phyloP scores from a whole-genome alignment of 1,140 invertebrate species.

The Linepithema humile region DNA sequence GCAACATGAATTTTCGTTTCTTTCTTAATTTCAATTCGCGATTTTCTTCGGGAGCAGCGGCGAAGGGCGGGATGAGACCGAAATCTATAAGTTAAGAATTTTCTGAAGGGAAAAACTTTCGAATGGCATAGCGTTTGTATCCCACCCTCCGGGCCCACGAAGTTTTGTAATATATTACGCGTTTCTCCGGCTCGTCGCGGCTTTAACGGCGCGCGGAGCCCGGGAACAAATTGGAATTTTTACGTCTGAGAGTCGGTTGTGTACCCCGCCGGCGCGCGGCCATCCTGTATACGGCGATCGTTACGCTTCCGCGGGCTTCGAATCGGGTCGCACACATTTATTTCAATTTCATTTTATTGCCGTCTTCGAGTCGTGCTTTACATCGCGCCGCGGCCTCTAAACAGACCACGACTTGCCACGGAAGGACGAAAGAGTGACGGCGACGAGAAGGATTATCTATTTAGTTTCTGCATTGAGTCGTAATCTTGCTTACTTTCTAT shows the following conservation, averaged over 20 bases:
- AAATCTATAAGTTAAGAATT: constrained; percentile 84
- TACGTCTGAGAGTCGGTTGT: constrained; percentile 75
- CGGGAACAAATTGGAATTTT: constrained; percentile 81
- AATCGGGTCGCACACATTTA: constrained; percentile 45
- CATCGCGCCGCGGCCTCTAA: background rate
- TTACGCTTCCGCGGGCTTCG: constrained; percentile 20
- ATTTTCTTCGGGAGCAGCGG: background rate
- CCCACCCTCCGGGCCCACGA: constrained; percentile 70
- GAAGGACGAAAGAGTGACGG: background rate
- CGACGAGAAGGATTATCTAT: background rate
- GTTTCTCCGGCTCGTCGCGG: constrained; percentile 77
- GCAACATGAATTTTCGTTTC: constrained; percentile 19
- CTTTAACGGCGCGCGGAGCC: constrained; percentile 72
- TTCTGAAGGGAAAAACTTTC: constrained; percentile 82
- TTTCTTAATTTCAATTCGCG: constrained; percentile 60
- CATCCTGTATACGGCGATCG: constrained; percentile 30
- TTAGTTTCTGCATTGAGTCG: constrained; percentile 25
- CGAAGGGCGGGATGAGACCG: constrained; percentile 64
- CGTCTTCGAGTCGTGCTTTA: background rate
- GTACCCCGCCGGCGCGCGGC: background rate
- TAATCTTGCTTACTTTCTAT: constrained; percentile 35
- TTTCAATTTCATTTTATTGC: constrained; percentile 48
- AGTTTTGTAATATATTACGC: constrained; percentile 83
- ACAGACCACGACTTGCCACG: constrained; percentile 4
- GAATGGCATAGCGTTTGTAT: constrained; percentile 78